Evolutionary conservation across 35 echinoderm and acorn worm genomes (phyloP), one percentile per base, ranked within the genome.

Genomic region (Patiria miniata): DNA sequence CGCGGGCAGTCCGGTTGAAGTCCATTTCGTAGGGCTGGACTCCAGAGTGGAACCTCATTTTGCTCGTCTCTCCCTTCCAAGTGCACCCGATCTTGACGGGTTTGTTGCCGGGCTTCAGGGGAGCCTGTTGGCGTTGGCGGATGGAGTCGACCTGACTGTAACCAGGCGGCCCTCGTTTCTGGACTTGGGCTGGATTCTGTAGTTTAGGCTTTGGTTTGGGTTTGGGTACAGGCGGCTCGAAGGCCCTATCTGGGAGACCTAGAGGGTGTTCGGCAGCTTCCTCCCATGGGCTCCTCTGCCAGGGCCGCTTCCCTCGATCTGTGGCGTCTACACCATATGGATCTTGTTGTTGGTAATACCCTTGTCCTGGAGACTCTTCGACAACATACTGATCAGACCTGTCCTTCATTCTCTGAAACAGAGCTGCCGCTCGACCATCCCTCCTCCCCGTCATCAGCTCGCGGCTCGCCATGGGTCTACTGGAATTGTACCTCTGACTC

Each of bases 371-470:
- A 29, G 83, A 82, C 61, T 97, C 95, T 36, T 97, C 93, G 39
- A 99, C 73, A 19, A 99, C 93, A 87, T 85, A 94, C 21, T 99
- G 86, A 88, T 99, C 92, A 19, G 92, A 84, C 47, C 96, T 88
- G 40, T 88, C 80, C 36, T 89, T 87, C 61, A 90, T 51, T 57
- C 90, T 86, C 73, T 87, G 84, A 56, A 99, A 99, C 81, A 99
- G 93, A 33, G 80, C 58, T 17, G 92, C 86, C 28, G 89, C 96
- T 34, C 90, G 84, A 22, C 96, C 96, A 37, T 53, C 51, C 29
- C 82, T 53, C 14, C 51, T 53, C 23, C 29, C 51, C 1, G 52
- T 58, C 33, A 84, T 51, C 18, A 84, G 44, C 57, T 84, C 82
- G 19, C 82, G 82, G 34, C 82, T 84, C 36, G 53, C 16, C 39